Conservation (phyloP, 2,888 invertebrate genomes). For the Drosophila robusta region DNA sequence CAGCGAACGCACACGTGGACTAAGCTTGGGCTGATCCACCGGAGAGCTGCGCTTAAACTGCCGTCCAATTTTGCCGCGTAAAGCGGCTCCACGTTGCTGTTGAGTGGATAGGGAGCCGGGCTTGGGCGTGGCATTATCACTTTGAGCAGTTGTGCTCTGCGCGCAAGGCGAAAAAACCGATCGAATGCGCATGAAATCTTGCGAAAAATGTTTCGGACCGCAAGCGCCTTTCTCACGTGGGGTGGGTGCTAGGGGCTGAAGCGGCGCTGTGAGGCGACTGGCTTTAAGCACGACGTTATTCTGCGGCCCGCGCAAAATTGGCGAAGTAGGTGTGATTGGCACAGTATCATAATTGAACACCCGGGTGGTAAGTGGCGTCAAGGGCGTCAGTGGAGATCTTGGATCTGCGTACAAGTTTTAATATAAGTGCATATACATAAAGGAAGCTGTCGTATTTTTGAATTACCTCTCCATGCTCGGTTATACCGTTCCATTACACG, state of each 20-base stretch:
- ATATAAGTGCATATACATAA: too few relatives aligned
- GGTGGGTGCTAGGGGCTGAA: background rate
- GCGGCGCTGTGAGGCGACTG: background rate
- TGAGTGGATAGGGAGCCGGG: background rate
- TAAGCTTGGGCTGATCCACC: constrained; percentile 57
- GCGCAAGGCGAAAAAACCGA: constrained; percentile 57
- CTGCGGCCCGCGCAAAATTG: background rate
- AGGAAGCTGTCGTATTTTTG: too few relatives aligned
- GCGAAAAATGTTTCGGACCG: constrained; percentile 37
- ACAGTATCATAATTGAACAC: constrained; percentile 63
- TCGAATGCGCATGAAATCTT: constrained; percentile 52
- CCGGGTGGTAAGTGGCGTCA: constrained; percentile 66
- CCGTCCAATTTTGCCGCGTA: background rate
- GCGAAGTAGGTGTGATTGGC: constrained; percentile 9
- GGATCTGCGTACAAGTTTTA: constrained; percentile 48
- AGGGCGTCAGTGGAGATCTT: constrained; percentile 68
- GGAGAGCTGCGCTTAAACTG: constrained; percentile 57
- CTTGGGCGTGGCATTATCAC: background rate
- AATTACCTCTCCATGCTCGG: constrained; percentile 67
- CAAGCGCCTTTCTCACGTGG: background rate
- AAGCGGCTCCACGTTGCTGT: background rate
- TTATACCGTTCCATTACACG: constrained; percentile 61
- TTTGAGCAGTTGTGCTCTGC: constrained; percentile 22
- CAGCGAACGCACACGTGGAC: constrained; percentile 63
- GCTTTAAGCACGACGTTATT: constrained; percentile 2